Percentiles rank a stretch among this genome's conserved stretches.
phyloP scores from a whole-genome alignment of 2,797 vertebrate species.

The Falco concolor region DNA sequence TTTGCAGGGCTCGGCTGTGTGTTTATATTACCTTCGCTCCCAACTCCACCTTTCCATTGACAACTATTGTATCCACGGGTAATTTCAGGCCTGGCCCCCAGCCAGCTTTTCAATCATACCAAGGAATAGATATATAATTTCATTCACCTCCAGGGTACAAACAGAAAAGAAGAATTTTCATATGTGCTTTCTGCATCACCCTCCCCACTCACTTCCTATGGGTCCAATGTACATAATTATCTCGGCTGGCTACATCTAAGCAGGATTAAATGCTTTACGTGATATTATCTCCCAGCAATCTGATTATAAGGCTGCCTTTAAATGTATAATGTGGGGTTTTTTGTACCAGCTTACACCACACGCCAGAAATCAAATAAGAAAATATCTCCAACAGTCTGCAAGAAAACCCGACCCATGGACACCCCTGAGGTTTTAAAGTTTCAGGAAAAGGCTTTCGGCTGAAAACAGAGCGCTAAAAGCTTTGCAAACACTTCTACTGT shows the following conservation, averaged over 20 bases:
- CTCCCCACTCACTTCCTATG: background rate
- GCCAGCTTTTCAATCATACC: background rate
- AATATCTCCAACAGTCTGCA: background rate
- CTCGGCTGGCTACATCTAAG: background rate
- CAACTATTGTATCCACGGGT: background rate
- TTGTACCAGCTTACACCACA: background rate
- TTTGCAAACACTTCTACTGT: fast-evolving
- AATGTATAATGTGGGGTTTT: background rate
- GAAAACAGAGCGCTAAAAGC: background rate
- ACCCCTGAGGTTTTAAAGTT: background rate
- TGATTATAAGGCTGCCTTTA: constrained; percentile 6
- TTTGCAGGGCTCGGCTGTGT: background rate
- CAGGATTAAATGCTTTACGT: background rate
- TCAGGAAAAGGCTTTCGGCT: background rate
- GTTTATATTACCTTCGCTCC: background rate
- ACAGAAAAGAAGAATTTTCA: background rate
- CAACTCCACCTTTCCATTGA: background rate
- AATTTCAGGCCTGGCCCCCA: background rate
- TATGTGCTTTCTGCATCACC: background rate
- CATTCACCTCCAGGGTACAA: background rate
- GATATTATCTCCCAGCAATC: background rate
- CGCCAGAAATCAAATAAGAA: background rate
- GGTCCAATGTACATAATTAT: background rate
- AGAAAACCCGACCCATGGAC: fast-evolving
- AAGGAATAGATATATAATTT: background rate